Conservation (phyloP, 1,140 invertebrate species). For the Diachasma alloeum region DNA sequence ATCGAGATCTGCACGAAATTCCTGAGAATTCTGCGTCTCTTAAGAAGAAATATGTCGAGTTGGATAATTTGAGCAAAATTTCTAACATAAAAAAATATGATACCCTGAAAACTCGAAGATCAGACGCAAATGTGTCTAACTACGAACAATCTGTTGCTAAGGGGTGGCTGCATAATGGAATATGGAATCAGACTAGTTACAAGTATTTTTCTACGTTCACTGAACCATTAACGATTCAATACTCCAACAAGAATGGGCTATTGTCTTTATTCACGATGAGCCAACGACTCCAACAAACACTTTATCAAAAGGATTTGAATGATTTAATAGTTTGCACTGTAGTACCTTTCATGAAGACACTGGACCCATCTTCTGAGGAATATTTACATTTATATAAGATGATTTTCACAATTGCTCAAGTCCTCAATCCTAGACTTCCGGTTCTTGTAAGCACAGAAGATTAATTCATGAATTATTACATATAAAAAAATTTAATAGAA, state of each 20-base stretch:
- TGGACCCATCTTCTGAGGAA: conserved; percentile 37
- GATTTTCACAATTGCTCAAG: conserved; percentile 45
- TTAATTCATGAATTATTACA: not conserved
- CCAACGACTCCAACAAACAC: conserved; percentile 48
- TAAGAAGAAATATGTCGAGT: conserved; percentile 17
- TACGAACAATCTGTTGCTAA: not conserved
- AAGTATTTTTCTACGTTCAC: conserved; percentile 44
- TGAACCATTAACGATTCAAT: conserved; percentile 39
- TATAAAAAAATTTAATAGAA: no score
- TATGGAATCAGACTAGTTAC: conserved; percentile 49
- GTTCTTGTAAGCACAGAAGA: conserved; percentile 36
- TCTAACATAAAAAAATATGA: conserved; percentile 23
- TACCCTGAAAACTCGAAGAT: conserved; percentile 15
- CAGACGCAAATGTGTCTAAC: not conserved
- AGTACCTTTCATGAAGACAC: conserved; percentile 34
- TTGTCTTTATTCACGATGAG: conserved; percentile 40
- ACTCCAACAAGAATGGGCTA: conserved; percentile 43
- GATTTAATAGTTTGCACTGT: conserved; percentile 40
- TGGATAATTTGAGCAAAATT: conserved; percentile 30
- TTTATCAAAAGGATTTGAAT: conserved; percentile 46
- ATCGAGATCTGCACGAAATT: conserved; percentile 20
- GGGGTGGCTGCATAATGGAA: conserved; percentile 48
- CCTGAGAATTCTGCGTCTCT: not conserved
- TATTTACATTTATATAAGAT: conserved; percentile 49
- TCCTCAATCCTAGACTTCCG: conserved; percentile 48